phyloP scores from a whole-genome alignment of 2,888 invertebrate species.

The Leptopilina drosophilae region DNA sequence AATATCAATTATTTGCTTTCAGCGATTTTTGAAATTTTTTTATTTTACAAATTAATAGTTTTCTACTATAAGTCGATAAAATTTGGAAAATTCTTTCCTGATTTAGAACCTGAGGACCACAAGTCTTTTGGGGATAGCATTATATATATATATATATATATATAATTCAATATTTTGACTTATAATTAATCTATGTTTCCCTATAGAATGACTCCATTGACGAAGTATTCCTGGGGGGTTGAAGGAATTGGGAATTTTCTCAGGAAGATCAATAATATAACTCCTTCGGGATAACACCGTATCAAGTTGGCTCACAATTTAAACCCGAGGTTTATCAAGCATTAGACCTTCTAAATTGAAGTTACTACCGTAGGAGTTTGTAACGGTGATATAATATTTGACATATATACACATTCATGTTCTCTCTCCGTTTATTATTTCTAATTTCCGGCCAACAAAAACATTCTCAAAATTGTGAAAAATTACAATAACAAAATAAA shows the following conservation, averaged over 20 bases:
- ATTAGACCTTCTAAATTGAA: constrained; percentile 34
- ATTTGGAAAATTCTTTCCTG: too few relatives aligned
- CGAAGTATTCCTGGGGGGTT: constrained; percentile 21
- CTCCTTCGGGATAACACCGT: constrained; percentile 23
- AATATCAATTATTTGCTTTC: too few relatives aligned
- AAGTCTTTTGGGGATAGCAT: not conserved
- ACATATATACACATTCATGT: not conserved
- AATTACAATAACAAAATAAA: too few relatives aligned
- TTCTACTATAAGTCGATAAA: too few relatives aligned
- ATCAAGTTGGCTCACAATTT: constrained; percentile 25
- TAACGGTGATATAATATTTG: constrained; percentile 27
- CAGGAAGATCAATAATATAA: constrained; percentile 30
- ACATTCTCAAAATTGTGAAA: too few relatives aligned
- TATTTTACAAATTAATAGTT: too few relatives aligned
- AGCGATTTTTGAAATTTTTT: too few relatives aligned
- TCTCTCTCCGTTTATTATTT: not conserved
- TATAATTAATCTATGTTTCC: not conserved
- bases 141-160: not conserved
- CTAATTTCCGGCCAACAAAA: too few relatives aligned
- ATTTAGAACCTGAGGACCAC: too few relatives aligned
- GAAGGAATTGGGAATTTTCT: constrained; percentile 30
- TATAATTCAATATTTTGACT: not conserved
- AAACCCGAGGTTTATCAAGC: constrained; percentile 26
- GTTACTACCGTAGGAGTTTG: constrained; percentile 4
- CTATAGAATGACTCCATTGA: constrained; percentile 25